These are phyloP conservation scores for Piscicola geometra DNA, from an alignment of 2,888 invertebrate species.

Conservation along the genomic window DNA sequence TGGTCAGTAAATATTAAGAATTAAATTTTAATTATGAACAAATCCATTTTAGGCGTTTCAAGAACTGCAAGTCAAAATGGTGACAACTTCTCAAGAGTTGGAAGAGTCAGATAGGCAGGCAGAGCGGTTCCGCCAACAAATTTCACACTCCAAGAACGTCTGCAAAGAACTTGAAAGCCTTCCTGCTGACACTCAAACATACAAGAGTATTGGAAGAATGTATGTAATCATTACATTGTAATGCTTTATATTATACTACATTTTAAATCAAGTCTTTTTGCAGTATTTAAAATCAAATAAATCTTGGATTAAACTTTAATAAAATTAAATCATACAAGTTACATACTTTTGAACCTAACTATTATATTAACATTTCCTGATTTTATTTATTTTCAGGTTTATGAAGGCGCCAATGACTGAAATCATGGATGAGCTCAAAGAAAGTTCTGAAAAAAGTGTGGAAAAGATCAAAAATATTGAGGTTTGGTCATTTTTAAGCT, in stretches of 20 bases:
- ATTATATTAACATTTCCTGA: not conserved
- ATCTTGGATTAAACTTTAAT: not conserved
- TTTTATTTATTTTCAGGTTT: constrained; percentile 60
- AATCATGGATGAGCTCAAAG: constrained; percentile 65
- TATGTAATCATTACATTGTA: no score
- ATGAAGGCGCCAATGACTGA: constrained; percentile 66
- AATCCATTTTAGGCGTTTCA: constrained; percentile 71
- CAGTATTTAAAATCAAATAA: not conserved
- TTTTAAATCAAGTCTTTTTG: not conserved
- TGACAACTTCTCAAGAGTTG: constrained; percentile 74
- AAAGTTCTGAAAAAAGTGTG: constrained; percentile 59
- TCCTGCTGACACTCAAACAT: constrained; percentile 67
- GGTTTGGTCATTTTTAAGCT: no score
- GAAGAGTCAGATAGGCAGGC: constrained; percentile 74
- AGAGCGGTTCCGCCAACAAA: constrained; percentile 65
- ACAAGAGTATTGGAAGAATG: constrained; percentile 79
- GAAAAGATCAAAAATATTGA: constrained; percentile 68
- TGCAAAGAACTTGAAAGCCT: constrained; percentile 63
- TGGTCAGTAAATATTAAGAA: not conserved
- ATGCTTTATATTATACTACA: constrained; percentile 28
- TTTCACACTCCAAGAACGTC: constrained; percentile 70
- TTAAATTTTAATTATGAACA: no score
- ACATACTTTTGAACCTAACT: not conserved
- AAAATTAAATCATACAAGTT: not conserved
- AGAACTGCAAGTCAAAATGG: constrained; percentile 75